Percentiles rank a stretch among this genome's conserved stretches.
phyloP scores from a whole-genome alignment of 2,888 invertebrate species.

The Oxytorus armatus region DNA sequence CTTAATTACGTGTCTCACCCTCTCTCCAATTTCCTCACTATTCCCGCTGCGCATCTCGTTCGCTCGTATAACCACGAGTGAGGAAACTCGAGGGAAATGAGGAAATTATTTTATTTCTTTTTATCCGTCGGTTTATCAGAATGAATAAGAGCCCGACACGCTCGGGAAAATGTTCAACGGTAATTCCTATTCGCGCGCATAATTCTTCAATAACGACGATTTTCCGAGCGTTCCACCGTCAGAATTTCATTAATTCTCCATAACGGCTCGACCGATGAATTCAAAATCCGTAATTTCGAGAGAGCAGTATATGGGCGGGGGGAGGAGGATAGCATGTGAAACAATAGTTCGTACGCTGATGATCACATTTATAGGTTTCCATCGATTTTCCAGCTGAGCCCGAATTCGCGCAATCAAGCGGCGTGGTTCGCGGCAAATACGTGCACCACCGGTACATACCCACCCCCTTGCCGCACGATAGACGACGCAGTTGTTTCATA shows the following conservation, averaged over 20 bases:
- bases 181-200: conserved; percentile 3
- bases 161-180: conserved; percentile 3
- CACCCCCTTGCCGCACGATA: neutral
- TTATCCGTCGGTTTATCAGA: neutral
- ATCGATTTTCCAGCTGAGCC: conserved; percentile 59
- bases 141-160: neutral
- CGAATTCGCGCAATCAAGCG: conserved; percentile 46
- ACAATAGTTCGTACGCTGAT: conserved; percentile 35
- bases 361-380: conserved; percentile 60
- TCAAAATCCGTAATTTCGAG: neutral
- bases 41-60: too few relatives aligned
- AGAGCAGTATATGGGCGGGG: neutral
- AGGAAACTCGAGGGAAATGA: too few relatives aligned
- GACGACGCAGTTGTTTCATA: too few relatives aligned
- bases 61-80: too few relatives aligned
- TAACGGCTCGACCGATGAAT: neutral
- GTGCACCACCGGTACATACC: neutral
- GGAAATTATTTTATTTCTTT: neutral
- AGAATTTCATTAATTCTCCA: conserved; percentile 4
- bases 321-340: neutral
- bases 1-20: conserved; percentile 39
- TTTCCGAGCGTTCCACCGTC: neutral
- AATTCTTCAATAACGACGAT: neutral
- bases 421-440: neutral
- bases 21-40: too few relatives aligned